Evolutionary conservation across 2,797 vertebrate genomes (phyloP).

Genomic region (Catharus ustulatus): DNA sequence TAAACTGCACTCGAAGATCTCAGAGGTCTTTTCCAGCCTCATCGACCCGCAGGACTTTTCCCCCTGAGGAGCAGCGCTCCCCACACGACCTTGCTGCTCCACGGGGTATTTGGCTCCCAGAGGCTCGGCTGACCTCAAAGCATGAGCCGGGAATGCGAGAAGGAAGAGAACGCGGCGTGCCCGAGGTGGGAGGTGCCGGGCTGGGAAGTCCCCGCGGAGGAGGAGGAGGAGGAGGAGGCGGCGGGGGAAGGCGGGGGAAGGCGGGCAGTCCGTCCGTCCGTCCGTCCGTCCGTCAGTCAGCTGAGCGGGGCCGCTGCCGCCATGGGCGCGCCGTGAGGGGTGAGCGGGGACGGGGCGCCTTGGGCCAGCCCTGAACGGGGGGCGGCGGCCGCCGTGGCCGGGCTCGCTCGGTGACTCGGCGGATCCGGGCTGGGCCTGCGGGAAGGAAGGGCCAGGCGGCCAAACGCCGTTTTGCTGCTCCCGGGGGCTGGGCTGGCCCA

Average conservation of each 20-base stretch:
- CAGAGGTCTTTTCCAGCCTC: neutral
- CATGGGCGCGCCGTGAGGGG: constrained; percentile 17
- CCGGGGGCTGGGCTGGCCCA: neutral
- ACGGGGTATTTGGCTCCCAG: accelerated
- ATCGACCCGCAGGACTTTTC: accelerated
- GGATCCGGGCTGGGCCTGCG: neutral
- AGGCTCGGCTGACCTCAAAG: neutral
- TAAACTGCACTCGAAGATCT: neutral
- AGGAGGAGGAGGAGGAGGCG: neutral
- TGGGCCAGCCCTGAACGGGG: neutral
- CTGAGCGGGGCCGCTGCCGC: neutral
- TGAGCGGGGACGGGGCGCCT: neutral
- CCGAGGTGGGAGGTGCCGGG: neutral
- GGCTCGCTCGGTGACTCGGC: neutral
- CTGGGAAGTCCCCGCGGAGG: neutral
- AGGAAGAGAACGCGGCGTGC: accelerated
- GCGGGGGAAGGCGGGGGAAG: neutral
- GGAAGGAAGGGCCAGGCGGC: neutral
- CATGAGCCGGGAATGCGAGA: accelerated
- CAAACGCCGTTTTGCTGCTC: neutral
- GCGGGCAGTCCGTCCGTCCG: neutral
- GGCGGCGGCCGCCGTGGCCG: neutral
- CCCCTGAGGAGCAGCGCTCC: accelerated
- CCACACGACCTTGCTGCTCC: neutral
- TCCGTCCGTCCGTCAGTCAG: constrained; percentile 24